A percentile compares a stretch with the other conserved stretches of the same genome.
Conservation (phyloP, 35 echinoderm and acorn worm species). For the Lytechinus variegatus region DNA sequence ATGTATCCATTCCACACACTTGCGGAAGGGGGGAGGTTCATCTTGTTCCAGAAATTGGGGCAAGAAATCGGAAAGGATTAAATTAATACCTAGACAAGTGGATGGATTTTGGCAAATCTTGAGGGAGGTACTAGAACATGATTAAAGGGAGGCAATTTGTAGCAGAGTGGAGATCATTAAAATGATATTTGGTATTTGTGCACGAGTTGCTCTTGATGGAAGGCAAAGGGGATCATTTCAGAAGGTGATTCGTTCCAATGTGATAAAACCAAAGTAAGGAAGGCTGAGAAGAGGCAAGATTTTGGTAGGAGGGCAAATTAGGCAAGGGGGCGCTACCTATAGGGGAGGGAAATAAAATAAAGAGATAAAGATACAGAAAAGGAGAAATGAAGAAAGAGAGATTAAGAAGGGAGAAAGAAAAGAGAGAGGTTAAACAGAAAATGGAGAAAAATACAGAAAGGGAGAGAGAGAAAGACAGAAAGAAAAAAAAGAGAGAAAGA, state of each 20-base stretch:
- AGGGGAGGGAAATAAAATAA: background rate
- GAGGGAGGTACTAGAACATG: background rate
- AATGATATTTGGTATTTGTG: background rate
- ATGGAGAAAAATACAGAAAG: background rate
- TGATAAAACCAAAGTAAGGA: background rate
- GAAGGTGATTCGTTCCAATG: background rate
- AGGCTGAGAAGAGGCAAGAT: background rate
- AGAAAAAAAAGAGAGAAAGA: background rate
- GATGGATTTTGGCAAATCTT: background rate
- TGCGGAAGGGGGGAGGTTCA: background rate
- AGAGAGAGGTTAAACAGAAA: no score
- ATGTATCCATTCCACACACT: no score
- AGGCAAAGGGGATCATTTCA: background rate
- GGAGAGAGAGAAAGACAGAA: background rate
- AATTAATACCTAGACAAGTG: slow-evolving; percentile 19
- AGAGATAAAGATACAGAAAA: background rate
- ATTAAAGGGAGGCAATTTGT: background rate
- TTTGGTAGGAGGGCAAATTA: background rate
- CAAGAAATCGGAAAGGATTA: background rate
- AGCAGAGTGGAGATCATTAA: background rate
- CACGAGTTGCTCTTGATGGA: background rate
- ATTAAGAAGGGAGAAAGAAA: background rate
- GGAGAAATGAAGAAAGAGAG: background rate
- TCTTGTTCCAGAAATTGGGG: background rate
- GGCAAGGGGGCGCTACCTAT: background rate